Percentiles rank a stretch among this genome's conserved stretches.
phyloP scores from a whole-genome alignment of 2,797 vertebrate genomes.

The Argyrosomus regius region DNA sequence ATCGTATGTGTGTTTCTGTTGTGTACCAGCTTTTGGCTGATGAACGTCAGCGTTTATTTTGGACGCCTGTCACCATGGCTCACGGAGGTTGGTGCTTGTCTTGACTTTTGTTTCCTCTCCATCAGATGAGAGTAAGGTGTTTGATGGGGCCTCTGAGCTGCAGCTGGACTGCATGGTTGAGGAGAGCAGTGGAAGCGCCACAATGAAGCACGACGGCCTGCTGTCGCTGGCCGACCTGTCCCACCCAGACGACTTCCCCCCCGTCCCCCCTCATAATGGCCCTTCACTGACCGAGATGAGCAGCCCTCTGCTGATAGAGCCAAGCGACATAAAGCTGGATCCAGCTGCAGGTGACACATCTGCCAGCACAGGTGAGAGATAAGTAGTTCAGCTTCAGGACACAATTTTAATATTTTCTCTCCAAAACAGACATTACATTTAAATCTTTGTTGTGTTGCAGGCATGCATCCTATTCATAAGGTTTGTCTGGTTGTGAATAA shows the following conservation, averaged over 20 bases:
- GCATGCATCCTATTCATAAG: too few relatives aligned
- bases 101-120: slow-evolving; percentile 10
- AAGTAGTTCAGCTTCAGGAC: not conserved
- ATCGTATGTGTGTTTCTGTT: slow-evolving; percentile 1
- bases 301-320: slow-evolving; percentile 78
- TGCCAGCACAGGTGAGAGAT: slow-evolving; percentile 65
- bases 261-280: slow-evolving; percentile 63
- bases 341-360: slow-evolving; percentile 74
- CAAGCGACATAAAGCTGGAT: slow-evolving; percentile 79
- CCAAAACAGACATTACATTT: not conserved
- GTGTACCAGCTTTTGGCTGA: not conserved
- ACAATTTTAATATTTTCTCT: not conserved
- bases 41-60: not conserved
- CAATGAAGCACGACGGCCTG: slow-evolving; percentile 80
- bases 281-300: slow-evolving; percentile 76
- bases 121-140: slow-evolving; percentile 84
- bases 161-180: slow-evolving; percentile 82
- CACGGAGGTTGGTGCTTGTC: not conserved
- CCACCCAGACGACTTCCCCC: slow-evolving; percentile 70
- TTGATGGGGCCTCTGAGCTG: slow-evolving; percentile 77
- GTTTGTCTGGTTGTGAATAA: too few relatives aligned
- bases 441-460: not conserved
- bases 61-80: slow-evolving; percentile 10
- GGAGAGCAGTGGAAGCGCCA: slow-evolving; percentile 69
- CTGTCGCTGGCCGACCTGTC: slow-evolving; percentile 75